Percentiles rank a stretch among this genome's conserved stretches.
Evolutionary conservation across 1,140 invertebrate species (phyloP).

Genomic region (Apis cerana): DNA sequence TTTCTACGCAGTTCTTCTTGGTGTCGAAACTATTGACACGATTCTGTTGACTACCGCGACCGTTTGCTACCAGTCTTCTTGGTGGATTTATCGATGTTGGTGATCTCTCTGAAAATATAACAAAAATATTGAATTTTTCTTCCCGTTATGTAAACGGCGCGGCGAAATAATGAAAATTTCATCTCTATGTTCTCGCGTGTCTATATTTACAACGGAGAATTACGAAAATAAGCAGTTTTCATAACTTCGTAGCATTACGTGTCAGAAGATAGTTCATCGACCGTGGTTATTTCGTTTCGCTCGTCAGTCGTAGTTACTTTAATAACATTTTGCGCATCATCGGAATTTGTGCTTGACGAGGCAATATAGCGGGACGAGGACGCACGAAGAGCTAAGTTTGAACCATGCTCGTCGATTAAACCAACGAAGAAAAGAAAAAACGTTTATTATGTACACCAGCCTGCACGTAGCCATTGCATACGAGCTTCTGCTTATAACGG

Average conservation of each 20-base stretch:
- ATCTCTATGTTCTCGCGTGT: neutral
- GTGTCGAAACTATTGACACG: slow-evolving; percentile 73
- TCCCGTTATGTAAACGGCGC: no score
- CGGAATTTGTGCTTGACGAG: slow-evolving; percentile 27
- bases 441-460: slow-evolving; percentile 46
- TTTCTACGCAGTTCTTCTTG: slow-evolving; percentile 74
- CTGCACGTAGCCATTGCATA: slow-evolving; percentile 15
- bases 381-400: slow-evolving; percentile 29
- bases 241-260: slow-evolving; percentile 15
- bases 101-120: slow-evolving; percentile 71
- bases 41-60: slow-evolving; percentile 69
- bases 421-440: slow-evolving; percentile 50
- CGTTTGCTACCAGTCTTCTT: slow-evolving; percentile 72
- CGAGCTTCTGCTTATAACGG: slow-evolving; percentile 38
- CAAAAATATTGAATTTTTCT: neutral
- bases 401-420: slow-evolving; percentile 42
- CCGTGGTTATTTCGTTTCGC: slow-evolving; percentile 32
- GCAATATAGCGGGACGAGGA: neutral
- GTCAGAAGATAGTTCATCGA: slow-evolving; percentile 20
- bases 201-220: slow-evolving; percentile 28
- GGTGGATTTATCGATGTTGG: slow-evolving; percentile 71
- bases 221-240: slow-evolving; percentile 10
- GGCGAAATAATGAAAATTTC: neutral
- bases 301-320: slow-evolving; percentile 6
- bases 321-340: slow-evolving; percentile 46